A percentile compares a stretch with the other conserved stretches of the same genome.
phyloP scores from a whole-genome alignment of 53 echinoderm and acorn worm species.

The Henricia sp. region DNA sequence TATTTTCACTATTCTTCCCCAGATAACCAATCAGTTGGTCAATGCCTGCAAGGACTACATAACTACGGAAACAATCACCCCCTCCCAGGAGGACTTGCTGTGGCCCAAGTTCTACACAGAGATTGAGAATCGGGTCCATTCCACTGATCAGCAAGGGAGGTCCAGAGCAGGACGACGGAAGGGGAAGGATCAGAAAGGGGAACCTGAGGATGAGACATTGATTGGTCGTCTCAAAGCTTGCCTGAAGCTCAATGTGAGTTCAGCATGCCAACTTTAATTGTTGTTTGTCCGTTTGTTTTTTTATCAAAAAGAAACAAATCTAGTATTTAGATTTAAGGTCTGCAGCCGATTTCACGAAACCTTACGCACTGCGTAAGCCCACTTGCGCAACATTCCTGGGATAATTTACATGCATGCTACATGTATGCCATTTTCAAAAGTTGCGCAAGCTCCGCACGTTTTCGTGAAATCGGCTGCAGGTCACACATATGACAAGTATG shows the following conservation, averaged over 20 bases:
- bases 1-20: background rate
- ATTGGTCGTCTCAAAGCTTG: constrained; percentile 93
- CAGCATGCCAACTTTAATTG: no score
- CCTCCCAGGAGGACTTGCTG: constrained; percentile 79
- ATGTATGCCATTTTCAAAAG: no score
- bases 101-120: constrained; percentile 95
- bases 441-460: no score
- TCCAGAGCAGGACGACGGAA: constrained; percentile 64
- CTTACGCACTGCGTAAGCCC: no score
- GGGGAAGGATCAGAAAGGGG: constrained; percentile 70
- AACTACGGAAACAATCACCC: constrained; percentile 71
- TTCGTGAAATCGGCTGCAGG: no score
- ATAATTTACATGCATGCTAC: no score
- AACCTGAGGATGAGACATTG: constrained; percentile 78
- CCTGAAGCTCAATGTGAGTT: constrained; percentile 89
- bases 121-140: constrained; percentile 75
- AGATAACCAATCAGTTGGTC: constrained; percentile 98
- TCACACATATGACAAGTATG: no score
- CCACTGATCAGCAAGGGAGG: constrained; percentile 73
- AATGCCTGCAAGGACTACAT: constrained; percentile 98
- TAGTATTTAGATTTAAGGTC: no score
- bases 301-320: no score
- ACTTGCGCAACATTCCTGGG: no score
- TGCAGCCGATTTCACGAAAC: no score
- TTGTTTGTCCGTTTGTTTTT: no score